phyloP scores from a whole-genome alignment of 2,888 invertebrate species.

The Tenodera sinensis region DNA sequence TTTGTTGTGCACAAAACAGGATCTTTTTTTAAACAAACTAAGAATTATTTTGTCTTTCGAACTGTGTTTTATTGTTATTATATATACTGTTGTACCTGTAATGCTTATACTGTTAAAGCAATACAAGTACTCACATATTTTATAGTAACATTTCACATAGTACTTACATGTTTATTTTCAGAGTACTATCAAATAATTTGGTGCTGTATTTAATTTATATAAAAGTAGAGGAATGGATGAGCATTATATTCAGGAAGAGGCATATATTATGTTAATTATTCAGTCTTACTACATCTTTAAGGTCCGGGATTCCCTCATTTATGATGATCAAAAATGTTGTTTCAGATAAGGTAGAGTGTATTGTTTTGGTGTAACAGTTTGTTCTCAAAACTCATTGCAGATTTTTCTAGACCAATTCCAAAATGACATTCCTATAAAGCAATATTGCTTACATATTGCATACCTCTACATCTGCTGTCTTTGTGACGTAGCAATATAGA shows the following conservation, averaged over 20 bases:
- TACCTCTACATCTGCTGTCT: background rate
- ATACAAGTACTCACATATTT: background rate
- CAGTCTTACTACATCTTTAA: background rate
- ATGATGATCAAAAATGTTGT: background rate
- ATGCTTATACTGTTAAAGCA: slow-evolving; percentile 4
- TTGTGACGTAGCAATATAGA: background rate
- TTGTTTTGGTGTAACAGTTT: background rate
- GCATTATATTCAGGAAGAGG: slow-evolving; percentile 12
- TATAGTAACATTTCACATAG: slow-evolving; percentile 12
- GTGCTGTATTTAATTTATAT: slow-evolving; percentile 21
- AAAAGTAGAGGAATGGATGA: slow-evolving; percentile 21
- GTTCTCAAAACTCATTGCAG: background rate
- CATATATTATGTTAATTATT: slow-evolving; percentile 6
- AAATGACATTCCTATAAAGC: background rate
- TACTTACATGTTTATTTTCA: slow-evolving; percentile 2
- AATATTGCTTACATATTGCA: background rate
- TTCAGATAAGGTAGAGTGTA: background rate
- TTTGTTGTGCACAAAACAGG: slow-evolving; percentile 21
- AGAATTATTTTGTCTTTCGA: slow-evolving; percentile 17
- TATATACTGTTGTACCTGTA: slow-evolving; percentile 16
- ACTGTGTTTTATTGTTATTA: slow-evolving; percentile 13
- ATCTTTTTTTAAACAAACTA: slow-evolving; percentile 9
- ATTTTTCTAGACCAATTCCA: background rate
- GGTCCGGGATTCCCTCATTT: background rate
- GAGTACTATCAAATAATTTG: slow-evolving; percentile 20